These are phyloP conservation scores for Dicentrarchus labrax DNA, from an alignment of 2,113 vertebrate species.

Conservation along the genomic window DNA sequence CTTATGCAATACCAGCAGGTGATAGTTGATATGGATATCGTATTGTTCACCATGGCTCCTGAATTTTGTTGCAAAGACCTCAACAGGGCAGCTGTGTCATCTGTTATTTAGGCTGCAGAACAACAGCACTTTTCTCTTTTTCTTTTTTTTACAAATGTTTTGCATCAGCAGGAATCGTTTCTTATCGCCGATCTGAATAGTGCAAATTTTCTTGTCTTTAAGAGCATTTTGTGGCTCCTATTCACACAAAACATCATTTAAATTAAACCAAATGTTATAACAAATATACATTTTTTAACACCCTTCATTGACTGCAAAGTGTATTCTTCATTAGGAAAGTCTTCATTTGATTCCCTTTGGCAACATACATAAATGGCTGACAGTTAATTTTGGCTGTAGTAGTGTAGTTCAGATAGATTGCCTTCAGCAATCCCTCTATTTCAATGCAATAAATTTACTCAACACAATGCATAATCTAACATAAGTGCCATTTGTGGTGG, in stretches of 20 bases:
- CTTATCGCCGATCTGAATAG: constrained; percentile 4
- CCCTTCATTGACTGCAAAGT: constrained; percentile 33
- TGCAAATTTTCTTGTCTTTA: constrained; percentile 3
- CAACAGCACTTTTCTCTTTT: background rate
- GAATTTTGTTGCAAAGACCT: constrained; percentile 31
- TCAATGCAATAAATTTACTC: constrained; percentile 35
- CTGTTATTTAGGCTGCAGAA: constrained; percentile 7
- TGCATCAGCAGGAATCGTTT: background rate
- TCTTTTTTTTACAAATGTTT: constrained; percentile 3
- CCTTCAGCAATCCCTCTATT: constrained; percentile 25
- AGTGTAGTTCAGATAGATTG: constrained; percentile 31
- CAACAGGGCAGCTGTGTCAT: constrained; percentile 17
- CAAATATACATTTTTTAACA: constrained; percentile 9
- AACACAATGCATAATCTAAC: constrained; percentile 24
- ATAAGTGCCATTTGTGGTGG: constrained; percentile 18
- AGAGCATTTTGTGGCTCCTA: background rate
- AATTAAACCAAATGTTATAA: background rate
- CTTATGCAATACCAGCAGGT: constrained; percentile 28
- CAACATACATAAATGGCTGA: constrained; percentile 62
- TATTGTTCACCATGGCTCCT: constrained; percentile 56
- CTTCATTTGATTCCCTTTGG: constrained; percentile 69
- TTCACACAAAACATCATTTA: background rate
- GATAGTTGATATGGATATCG: constrained; percentile 27
- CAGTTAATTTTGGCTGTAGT: constrained; percentile 57
- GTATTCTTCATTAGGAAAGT: constrained; percentile 30